These are phyloP conservation scores for Tetragonisca angustula DNA, from an alignment of 2,888 invertebrate species.

Conservation along the genomic window DNA sequence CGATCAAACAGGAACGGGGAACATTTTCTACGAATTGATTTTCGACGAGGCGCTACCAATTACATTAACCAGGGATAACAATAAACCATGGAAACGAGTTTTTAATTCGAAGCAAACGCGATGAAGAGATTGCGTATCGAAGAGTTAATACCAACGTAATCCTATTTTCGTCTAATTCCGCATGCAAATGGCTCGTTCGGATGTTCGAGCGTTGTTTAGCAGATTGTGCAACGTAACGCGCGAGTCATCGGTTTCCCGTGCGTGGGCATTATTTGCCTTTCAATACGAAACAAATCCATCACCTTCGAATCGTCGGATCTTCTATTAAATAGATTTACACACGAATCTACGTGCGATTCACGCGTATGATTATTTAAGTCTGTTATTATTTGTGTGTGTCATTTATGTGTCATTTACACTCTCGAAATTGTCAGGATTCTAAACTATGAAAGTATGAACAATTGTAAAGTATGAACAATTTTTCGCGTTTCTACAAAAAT, in stretches of 20 bases:
- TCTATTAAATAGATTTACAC: not conserved
- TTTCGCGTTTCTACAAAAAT: too few relatives aligned
- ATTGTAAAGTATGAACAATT: too few relatives aligned
- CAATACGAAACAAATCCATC: not conserved
- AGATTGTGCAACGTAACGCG: constrained; percentile 8
- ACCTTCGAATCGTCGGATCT: not conserved
- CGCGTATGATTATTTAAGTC: too few relatives aligned
- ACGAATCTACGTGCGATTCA: too few relatives aligned
- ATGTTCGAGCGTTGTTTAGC: not conserved
- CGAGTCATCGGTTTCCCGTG: constrained; percentile 18
- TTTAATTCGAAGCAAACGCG: constrained; percentile 30
- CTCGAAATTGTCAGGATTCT: too few relatives aligned
- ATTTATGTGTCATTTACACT: too few relatives aligned
- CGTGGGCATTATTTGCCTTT: not conserved
- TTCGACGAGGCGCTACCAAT: not conserved
- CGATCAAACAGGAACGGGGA: too few relatives aligned
- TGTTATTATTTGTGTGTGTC: too few relatives aligned
- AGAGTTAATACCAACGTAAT: constrained; percentile 37
- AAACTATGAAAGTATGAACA: too few relatives aligned
- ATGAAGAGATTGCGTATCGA: not conserved
- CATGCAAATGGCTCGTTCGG: constrained; percentile 18
- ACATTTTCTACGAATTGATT: too few relatives aligned
- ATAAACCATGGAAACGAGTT: not conserved
- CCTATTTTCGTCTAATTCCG: constrained; percentile 22
- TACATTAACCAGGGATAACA: not conserved